Base-by-base conservation (phyloP, 2,888 invertebrate species). In the Selenia dentaria region DNA sequence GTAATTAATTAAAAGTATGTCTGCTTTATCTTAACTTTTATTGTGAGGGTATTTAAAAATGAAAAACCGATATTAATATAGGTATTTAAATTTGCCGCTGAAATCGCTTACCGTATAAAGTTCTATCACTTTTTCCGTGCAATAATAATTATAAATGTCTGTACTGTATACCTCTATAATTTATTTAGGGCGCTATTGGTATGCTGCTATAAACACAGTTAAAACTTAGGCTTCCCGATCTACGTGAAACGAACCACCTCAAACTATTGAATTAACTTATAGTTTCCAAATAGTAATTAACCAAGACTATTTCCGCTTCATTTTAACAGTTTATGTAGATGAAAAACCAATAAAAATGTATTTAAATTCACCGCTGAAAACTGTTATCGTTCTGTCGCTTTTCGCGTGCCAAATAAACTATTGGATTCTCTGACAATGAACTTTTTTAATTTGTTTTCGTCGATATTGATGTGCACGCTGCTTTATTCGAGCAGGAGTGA, bases 361-460 rank as follows among this genome's bases (percentile, higher is more conserved):
- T 59, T 55, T 57, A 59, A 61, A 50, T 57, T 48, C 54, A 36
- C 39, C 39, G 27, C 37, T 42, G 38, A 51, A 58, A 41, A 32
- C 42, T 44, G 51, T 59, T 65, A 60, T 45, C 42, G 28, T 6
- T 40, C 40, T 39, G 53, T 53, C 45, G 55, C 38, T 54, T 60
- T 58, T 56, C 42, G 40, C 34, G 28, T 12, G 41, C 16, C 32
- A 51, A 62, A 57, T 59, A 54, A 59, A 60, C 66, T 52, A 59
- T 51, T 46, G 50, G 42, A 48, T 54, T 45, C 35, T 28, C 48
- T 32, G 44, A 59, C 62, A 61, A 72, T 70, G 66, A 41, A 40
- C 33, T 46, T 47, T 36, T 35, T 35, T 51, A 58, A 54, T 51
- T 53, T 64, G 49, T 56, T 64, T 33, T 37, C 29, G 12, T 26